Evolutionary conservation across 2,797 vertebrate species (phyloP).

Genomic region (Hipposideros larvatus): DNA sequence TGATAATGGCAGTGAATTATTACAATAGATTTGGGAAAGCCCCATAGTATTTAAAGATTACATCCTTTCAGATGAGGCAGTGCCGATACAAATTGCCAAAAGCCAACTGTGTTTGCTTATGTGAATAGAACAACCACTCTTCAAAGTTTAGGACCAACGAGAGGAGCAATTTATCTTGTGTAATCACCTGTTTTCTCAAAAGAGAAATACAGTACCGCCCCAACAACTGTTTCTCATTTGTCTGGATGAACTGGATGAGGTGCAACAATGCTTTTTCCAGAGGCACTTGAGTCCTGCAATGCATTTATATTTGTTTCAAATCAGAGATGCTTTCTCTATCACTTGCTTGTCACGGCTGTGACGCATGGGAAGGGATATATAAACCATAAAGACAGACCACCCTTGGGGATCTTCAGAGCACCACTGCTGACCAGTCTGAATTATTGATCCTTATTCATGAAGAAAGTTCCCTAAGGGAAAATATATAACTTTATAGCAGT

Average conservation of each 20-base stretch:
- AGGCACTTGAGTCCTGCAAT: conserved; percentile 71
- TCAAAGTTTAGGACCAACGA: conserved; percentile 19
- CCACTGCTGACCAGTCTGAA: conserved; percentile 44
- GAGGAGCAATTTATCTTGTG: conserved; percentile 2
- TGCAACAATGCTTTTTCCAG: conserved; percentile 65
- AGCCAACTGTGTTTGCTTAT: conserved; percentile 35
- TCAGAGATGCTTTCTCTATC: conserved; percentile 53
- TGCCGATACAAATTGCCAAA: not conserved
- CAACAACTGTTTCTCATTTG: conserved; percentile 52
- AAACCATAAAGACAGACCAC: conserved; percentile 3
- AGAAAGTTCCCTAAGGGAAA: conserved; percentile 46
- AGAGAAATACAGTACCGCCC: conserved; percentile 13
- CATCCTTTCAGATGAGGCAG: not conserved
- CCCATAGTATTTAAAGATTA: not conserved
- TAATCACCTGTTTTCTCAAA: conserved; percentile 54
- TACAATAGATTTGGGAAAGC: not conserved
- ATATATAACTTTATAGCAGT: not conserved
- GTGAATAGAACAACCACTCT: not conserved
- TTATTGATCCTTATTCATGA: conserved; percentile 68
- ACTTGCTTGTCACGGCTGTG: conserved; percentile 39
- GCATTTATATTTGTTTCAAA: conserved; percentile 74
- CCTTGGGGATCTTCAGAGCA: conserved; percentile 43
- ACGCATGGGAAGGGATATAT: not conserved
- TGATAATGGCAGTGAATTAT: not conserved
- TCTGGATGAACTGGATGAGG: not conserved